These are phyloP conservation scores for Sesia apiformis DNA, from an alignment of 2,888 invertebrate species.

Conservation along the genomic window DNA sequence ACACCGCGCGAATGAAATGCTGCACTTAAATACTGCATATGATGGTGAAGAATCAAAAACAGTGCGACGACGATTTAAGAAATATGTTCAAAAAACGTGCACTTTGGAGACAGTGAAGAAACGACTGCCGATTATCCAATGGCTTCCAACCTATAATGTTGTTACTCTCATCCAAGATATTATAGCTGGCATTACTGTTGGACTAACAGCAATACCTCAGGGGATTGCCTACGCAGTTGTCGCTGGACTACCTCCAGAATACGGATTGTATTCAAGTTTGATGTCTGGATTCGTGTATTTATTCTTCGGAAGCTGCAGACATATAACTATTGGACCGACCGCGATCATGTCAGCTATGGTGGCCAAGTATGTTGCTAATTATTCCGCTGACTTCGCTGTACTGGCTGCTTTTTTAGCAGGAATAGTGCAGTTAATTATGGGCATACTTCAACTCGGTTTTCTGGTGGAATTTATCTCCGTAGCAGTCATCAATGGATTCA, in stretches of 20 bases:
- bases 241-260: constrained; percentile 81
- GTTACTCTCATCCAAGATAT: constrained; percentile 82
- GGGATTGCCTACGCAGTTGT: constrained; percentile 88
- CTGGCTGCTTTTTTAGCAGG: constrained; percentile 84
- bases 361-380: constrained; percentile 76
- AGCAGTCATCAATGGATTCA: constrained; percentile 90
- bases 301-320: constrained; percentile 89
- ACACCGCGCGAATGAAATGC: no score
- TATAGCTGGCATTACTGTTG: constrained; percentile 90
- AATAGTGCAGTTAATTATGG: constrained; percentile 79
- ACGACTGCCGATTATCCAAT: constrained; percentile 79
- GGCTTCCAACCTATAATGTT: constrained; percentile 82
- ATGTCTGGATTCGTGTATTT: constrained; percentile 93
- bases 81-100: constrained; percentile 21
- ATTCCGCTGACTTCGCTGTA: constrained; percentile 81
- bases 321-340: constrained; percentile 87
- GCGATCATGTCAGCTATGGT: constrained; percentile 92
- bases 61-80: not conserved
- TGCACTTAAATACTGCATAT: not conserved
- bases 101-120: constrained; percentile 54
- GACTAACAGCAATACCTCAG: constrained; percentile 87
- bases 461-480: constrained; percentile 89
- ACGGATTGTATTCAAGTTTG: constrained; percentile 93
- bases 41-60: not conserved
- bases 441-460: constrained; percentile 85